These are phyloP conservation scores for Squalus acanthias DNA, from an alignment of 2,797 vertebrate genomes.

Conservation along the genomic window DNA sequence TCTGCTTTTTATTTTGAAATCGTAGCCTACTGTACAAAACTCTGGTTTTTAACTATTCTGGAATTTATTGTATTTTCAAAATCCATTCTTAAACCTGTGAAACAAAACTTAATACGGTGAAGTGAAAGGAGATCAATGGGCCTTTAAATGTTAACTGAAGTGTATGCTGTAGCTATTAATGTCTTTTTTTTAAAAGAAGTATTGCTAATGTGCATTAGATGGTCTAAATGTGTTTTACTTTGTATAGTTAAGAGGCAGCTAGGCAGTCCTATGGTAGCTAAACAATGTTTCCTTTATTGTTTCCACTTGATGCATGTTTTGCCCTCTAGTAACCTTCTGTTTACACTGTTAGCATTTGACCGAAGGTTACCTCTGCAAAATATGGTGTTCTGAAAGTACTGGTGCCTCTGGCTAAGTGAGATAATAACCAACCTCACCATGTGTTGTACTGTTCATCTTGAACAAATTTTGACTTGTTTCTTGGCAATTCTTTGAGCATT, in stretches of 20 bases:
- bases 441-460: background rate
- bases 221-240: background rate
- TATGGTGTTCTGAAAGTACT: background rate
- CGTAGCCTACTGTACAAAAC: background rate
- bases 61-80: background rate
- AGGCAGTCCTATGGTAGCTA: background rate
- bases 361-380: background rate
- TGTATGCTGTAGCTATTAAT: background rate
- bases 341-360: conserved; percentile 20
- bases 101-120: background rate
- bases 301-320: background rate
- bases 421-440: background rate
- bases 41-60: background rate
- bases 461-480: background rate
- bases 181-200: too few species aligned
- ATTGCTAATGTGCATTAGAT: too few species aligned
- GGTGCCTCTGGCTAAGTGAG: background rate
- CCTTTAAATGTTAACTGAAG: background rate
- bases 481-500: background rate
- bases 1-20: background rate
- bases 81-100: background rate
- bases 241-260: background rate
- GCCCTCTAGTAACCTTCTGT: conserved; percentile 15
- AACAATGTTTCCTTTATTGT: background rate
- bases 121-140: background rate